These are phyloP conservation scores for Rhopalosiphum maidis DNA, from an alignment of 1,140 invertebrate genomes.

Conservation along the genomic window DNA sequence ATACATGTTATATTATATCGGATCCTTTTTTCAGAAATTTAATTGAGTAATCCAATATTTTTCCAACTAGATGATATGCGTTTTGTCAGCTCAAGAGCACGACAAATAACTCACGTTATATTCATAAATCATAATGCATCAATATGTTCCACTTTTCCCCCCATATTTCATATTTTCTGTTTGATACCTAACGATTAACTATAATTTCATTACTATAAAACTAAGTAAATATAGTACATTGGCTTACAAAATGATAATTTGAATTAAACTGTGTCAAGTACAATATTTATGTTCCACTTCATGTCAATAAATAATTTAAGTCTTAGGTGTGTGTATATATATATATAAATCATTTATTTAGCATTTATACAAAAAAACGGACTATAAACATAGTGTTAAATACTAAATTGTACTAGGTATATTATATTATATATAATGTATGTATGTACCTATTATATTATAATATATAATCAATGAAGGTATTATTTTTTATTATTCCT, in stretches of 20 bases:
- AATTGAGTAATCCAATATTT: neutral
- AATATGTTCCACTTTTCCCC: neutral
- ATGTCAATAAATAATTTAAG: neutral
- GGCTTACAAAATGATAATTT: neutral
- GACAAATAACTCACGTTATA: neutral
- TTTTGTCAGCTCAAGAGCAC: neutral
- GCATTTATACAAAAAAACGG: neutral
- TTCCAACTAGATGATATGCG: neutral
- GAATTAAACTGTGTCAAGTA: constrained; percentile 35
- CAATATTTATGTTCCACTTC: constrained; percentile 9
- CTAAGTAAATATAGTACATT: neutral
- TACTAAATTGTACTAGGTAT: neutral
- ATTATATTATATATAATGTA: no score
- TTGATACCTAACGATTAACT: neutral
- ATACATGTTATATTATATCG: neutral
- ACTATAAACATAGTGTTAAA: neutral
- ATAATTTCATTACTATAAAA: neutral
- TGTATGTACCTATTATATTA: no score
- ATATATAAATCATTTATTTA: no score
- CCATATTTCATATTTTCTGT: neutral
- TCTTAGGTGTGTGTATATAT: neutral
- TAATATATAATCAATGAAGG: no score
- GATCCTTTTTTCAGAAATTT: neutral
- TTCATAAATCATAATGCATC: neutral
- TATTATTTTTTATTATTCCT: neutral